phyloP scores from a whole-genome alignment of 2,888 invertebrate species.

The Orthonychiurus folsomi region DNA sequence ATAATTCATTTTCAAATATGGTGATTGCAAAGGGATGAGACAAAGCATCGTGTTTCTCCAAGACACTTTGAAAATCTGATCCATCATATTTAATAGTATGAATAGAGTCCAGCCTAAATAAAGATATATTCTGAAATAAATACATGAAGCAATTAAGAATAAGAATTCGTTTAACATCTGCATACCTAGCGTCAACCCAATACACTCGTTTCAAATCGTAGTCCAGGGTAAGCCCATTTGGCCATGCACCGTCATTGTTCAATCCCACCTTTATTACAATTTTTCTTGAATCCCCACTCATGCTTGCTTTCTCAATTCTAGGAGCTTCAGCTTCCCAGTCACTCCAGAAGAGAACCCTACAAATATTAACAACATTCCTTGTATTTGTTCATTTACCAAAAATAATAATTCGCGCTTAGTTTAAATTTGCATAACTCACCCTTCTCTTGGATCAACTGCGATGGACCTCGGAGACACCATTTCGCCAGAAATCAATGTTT shows the following conservation, averaged over 20 bases:
- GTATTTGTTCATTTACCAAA: constrained; percentile 4
- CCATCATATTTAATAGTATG: constrained; percentile 77
- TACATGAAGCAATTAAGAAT: no score
- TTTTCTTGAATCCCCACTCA: constrained; percentile 61
- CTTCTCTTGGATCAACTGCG: constrained; percentile 66
- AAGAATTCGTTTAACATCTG: background rate
- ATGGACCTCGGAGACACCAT: constrained; percentile 79
- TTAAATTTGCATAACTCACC: constrained; percentile 46
- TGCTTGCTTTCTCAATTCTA: constrained; percentile 69
- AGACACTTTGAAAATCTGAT: constrained; percentile 57
- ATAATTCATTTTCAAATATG: constrained; percentile 74
- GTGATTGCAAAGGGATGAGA: constrained; percentile 84
- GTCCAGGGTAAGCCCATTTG: constrained; percentile 74
- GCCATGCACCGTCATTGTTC: constrained; percentile 61
- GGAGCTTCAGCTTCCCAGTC: constrained; percentile 74
- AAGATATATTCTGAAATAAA: constrained; percentile 11
- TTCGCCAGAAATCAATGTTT: constrained; percentile 67
- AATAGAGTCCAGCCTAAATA: constrained; percentile 66
- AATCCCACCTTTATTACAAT: constrained; percentile 54
- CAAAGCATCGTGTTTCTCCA: constrained; percentile 63
- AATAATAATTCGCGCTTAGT: background rate
- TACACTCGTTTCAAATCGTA: constrained; percentile 63
- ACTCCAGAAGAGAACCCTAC: constrained; percentile 68
- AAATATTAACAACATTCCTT: constrained; percentile 15
- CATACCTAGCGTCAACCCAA: constrained; percentile 70